Evolutionary conservation across 2,888 invertebrate genomes (phyloP).

Genomic region (Cordilura impudica): DNA sequence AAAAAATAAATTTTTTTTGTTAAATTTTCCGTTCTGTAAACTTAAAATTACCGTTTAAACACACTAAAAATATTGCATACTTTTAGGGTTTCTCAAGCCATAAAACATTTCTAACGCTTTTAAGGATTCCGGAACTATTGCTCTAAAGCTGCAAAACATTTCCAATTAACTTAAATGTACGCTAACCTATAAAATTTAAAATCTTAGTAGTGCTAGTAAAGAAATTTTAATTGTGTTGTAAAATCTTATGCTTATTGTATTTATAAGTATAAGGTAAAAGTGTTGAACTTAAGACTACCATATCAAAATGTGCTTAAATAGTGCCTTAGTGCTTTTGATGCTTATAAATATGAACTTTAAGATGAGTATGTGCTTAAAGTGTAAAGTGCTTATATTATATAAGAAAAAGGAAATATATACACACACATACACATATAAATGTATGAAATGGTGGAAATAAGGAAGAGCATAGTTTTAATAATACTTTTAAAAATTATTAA

Average conservation of each 20-base stretch:
- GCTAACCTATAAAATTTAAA: background rate
- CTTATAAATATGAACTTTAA: constrained; percentile 48
- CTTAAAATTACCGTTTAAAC: no score
- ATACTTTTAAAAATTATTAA: background rate
- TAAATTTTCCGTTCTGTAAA: no score
- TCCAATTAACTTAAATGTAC: background rate
- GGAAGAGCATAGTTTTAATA: background rate
- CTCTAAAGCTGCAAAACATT: background rate
- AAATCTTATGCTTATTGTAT: background rate
- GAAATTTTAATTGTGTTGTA: background rate
- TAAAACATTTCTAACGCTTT: no score
- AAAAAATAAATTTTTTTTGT: no score
- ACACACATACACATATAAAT: background rate
- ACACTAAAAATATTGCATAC: no score
- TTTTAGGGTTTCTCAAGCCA: no score
- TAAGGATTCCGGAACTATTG: no score
- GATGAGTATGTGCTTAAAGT: constrained; percentile 52
- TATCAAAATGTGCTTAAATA: constrained; percentile 35
- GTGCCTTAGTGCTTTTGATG: constrained; percentile 21
- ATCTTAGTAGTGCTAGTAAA: background rate
- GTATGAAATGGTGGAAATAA: background rate
- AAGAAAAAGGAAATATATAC: constrained; percentile 23
- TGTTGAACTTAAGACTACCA: constrained; percentile 46
- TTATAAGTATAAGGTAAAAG: constrained; percentile 33
- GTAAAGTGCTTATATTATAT: constrained; percentile 54